Evolutionary conservation across 2,113 vertebrate species (phyloP), one percentile per base, ranked within the genome.

Genomic region (Oncorhynchus clarkii): DNA sequence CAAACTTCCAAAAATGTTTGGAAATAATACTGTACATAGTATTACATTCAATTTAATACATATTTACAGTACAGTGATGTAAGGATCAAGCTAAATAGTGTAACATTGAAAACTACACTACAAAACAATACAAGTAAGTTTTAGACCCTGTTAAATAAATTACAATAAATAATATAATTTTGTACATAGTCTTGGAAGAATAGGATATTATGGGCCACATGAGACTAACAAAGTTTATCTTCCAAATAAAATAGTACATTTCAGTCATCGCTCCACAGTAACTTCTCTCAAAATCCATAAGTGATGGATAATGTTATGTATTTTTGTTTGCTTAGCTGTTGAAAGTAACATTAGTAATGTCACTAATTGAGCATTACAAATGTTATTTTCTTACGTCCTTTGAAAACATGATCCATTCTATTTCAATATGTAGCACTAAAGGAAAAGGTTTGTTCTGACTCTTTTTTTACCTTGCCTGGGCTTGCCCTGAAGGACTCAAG

Each of bases 401-500:
- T 29, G 13, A 67, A 27, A 34, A 69, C 27, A 45, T n/a, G 2
- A 49, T 22, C 39, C 45, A 22, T 70, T 70, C 13, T 60, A 70
- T 34, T 67, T 39, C 26, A 72, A 0, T 29, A 48, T 79, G 79
- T 77, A 74, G 77, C 78, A 8, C 54, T 16, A 16, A n/a, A 13
- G n/a, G 18, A 62, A 5, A n/a, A 62, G 20, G n/a, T n/a, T n/a
- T 29, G 2, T 70, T 27, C 49, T 27, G 60, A 26, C 2, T 71
- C 57, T 54, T 48, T 48, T 20, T 49, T 49, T 22, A 18, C 11
- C 49, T 16, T 54, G 13, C 59, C 69, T 51, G 70, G 54, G 34
- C 18, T 73, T n/a, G 29, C 29, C 16, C 3, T 13, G 7, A 26
- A 2, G 9, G 8, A 5, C 22, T 95, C 84, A 97, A 27, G 95